Conservation (phyloP, 2,888 invertebrate species). For the Arge pagana region DNA sequence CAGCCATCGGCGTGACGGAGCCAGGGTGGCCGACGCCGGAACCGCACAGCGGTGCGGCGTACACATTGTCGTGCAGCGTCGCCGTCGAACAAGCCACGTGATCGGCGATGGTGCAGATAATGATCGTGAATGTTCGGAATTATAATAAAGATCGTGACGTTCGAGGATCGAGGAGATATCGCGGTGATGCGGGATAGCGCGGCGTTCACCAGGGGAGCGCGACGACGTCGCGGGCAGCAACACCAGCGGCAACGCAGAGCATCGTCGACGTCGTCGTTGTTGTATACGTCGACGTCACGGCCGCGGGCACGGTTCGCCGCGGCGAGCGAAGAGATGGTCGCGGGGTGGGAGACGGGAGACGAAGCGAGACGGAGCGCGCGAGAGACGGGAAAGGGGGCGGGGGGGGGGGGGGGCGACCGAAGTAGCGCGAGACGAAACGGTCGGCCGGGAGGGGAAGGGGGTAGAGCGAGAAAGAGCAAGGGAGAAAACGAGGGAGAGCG, state of each 20-base stretch:
- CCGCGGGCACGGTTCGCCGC: conserved; percentile 35
- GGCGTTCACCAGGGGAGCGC: conserved; percentile 26
- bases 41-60: conserved; percentile 68
- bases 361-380: conserved; percentile 37
- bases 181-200: conserved; percentile 29
- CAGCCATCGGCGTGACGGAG: conserved; percentile 57
- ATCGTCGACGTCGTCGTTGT: conserved; percentile 30
- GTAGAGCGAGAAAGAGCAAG: conserved; percentile 23
- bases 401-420: conserved; percentile 58
- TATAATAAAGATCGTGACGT: conserved; percentile 40
- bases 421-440: conserved; percentile 33
- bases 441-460: conserved; percentile 7
- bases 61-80: conserved; percentile 84
- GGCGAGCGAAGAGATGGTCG: conserved; percentile 47
- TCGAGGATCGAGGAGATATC: too few relatives aligned
- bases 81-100: conserved; percentile 82
- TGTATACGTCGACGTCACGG: background rate
- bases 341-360: conserved; percentile 36
- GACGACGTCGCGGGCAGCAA: conserved; percentile 13
- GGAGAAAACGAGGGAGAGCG: conserved; percentile 23
- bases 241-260: conserved; percentile 27
- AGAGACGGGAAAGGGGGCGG: conserved; percentile 31
- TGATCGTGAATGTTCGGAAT: conserved; percentile 56
- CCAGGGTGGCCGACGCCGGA: conserved; percentile 59
- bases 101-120: conserved; percentile 70